Conservation (phyloP, 2,888 invertebrate genomes). For the Drosophila limbata region DNA sequence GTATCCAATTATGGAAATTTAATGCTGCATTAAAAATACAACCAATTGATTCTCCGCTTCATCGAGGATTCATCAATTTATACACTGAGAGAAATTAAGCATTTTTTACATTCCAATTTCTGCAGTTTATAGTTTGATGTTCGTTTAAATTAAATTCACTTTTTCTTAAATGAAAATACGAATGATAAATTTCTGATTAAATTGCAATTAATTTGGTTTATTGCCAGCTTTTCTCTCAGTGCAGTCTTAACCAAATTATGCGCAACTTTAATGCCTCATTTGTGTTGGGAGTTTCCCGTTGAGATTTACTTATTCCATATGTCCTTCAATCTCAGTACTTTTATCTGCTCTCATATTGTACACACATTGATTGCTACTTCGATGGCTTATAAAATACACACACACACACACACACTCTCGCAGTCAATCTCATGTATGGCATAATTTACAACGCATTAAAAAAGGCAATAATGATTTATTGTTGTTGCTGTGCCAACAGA, state of each 20-base stretch:
- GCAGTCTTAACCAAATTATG: slow-evolving; percentile 66
- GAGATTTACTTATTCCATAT: slow-evolving; percentile 34
- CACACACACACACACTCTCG: slow-evolving; percentile 19
- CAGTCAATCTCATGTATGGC: slow-evolving; percentile 39
- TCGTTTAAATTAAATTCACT: not conserved
- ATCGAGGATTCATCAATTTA: not conserved
- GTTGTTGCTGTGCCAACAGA: slow-evolving; percentile 39
- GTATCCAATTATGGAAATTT: slow-evolving; percentile 28
- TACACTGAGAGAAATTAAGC: not conserved
- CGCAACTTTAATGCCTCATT: slow-evolving; percentile 52
- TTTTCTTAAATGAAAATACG: too few species aligned
- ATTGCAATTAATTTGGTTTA: not conserved
- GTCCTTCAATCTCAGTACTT: slow-evolving; percentile 29
- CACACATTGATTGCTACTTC: slow-evolving; percentile 47
- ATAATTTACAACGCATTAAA: slow-evolving; percentile 75
- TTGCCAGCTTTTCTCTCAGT: not conserved
- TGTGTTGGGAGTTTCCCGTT: slow-evolving; percentile 37
- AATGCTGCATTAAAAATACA: slow-evolving; percentile 18
- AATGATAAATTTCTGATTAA: not conserved
- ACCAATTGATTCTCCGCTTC: not conserved
- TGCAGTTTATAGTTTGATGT: too few species aligned
- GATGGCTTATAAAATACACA: slow-evolving; percentile 24
- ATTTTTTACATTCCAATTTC: not conserved
- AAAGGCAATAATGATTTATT: slow-evolving; percentile 73
- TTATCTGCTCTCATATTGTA: slow-evolving; percentile 6